Evolutionary conservation across 1,140 invertebrate genomes (phyloP), one percentile per base, ranked within the genome.

Genomic region (Zaprionus tsacasi): DNA sequence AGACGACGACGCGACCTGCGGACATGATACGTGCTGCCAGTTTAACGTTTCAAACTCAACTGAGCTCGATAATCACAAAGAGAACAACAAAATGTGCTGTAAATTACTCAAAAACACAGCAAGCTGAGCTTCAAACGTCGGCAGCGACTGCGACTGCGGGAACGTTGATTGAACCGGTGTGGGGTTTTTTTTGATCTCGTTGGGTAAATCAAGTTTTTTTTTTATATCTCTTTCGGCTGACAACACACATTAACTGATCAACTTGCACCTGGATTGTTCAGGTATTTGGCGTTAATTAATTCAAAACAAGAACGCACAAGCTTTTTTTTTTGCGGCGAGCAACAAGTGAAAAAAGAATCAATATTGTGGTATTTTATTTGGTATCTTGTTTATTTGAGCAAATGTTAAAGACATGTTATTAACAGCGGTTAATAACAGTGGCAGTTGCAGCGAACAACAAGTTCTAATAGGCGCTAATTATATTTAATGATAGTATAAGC

Each of bases 1-100:
- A 99, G 81, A 99, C 95, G 56, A 99, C 93, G 64, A 99, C 96
- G 92, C 96, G 95, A 91, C 96, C 95, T 72, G 93, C 93, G 61
- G 93, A 94, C 78, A 92, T 92, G 27, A 81, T 89, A 52, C 76
- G 83, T 82, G 81, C 76, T 79, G 86, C 90, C 90, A 91, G 86
- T 71, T 87, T 88, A 21, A 63, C 63, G 70, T 40, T 57, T 81
- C 12, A 27, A 71, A 67, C 25, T 63, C 38, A 81, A 81, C 61
- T 88, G 75, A 89, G 71, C 65, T 61, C 43, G 33, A 38, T 45
- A 48, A 73, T 43, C n/a, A 36, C 45, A 45, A 45, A 12, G 66
- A 60, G 43, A 8, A 55, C 52, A 52, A 63, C 17, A 21, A 30
- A 36, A 55, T 76, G 48, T 56, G 40, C 15, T 54, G 38, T 38